Conservation (phyloP, 2,113 vertebrate genomes). For the Pituophis catenifer region DNA sequence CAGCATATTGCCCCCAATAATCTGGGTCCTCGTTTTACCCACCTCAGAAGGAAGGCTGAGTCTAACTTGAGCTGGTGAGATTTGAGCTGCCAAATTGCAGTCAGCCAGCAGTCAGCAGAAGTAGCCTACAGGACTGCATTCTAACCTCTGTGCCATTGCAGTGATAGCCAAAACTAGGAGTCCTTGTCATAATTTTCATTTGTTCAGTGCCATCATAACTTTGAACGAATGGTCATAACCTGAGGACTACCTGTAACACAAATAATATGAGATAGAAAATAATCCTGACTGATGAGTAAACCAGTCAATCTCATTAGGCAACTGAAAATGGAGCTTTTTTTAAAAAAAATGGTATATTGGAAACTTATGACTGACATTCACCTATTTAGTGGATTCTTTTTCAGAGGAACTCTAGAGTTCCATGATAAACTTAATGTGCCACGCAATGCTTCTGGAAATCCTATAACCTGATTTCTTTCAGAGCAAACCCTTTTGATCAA, state of each 20-base stretch:
- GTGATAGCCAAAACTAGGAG: not conserved
- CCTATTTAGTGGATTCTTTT: not conserved
- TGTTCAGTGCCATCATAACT: not conserved
- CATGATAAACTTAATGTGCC: not conserved
- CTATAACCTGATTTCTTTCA: not conserved
- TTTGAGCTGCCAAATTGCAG: too few relatives aligned
- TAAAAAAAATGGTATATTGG: not conserved
- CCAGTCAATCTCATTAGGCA: not conserved
- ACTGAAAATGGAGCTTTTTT: not conserved
- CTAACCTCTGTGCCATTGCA: too few relatives aligned
- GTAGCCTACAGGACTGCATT: too few relatives aligned
- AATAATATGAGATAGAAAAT: not conserved
- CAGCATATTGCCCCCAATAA: too few relatives aligned
- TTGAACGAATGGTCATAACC: not conserved
- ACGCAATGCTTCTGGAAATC: not conserved
- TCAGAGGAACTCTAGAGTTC: not conserved
- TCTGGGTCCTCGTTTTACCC: too few relatives aligned
- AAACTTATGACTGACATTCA: not conserved
- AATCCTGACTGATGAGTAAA: constrained; percentile 1
- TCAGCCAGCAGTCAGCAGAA: too few relatives aligned
- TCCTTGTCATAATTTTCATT: not conserved
- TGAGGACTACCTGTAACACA: not conserved
- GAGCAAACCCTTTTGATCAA: not conserved
- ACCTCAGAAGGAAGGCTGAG: too few relatives aligned
- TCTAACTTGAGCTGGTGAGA: too few relatives aligned